phyloP scores from a whole-genome alignment of 1,140 invertebrate species.

The Apis laboriosa region DNA sequence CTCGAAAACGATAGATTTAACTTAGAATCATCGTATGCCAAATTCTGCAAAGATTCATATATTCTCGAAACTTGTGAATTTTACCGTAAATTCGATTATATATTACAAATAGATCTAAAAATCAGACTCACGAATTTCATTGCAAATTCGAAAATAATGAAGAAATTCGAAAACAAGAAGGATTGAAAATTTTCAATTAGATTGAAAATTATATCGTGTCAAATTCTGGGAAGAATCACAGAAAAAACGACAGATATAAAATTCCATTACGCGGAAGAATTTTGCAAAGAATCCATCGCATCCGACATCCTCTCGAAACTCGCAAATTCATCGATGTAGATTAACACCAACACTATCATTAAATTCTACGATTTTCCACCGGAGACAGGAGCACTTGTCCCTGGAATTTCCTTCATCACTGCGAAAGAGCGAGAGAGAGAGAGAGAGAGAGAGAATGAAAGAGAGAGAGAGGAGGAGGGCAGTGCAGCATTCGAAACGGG shows the following conservation, averaged over 20 bases:
- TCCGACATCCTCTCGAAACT: neutral
- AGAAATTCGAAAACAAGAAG: too few species aligned
- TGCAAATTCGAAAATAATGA: too few species aligned
- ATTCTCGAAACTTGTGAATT: too few species aligned
- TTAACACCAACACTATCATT: neutral
- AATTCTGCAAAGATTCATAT: neutral
- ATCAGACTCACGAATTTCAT: too few species aligned
- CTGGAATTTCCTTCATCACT: constrained; percentile 40
- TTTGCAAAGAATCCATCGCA: too few species aligned
- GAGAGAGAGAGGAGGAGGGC: neutral
- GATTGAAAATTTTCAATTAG: too few species aligned
- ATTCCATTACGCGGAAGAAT: too few species aligned
- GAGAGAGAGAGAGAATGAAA: neutral
- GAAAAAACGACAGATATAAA: too few species aligned
- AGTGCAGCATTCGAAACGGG: constrained; percentile 43
- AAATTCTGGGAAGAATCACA: too few species aligned
- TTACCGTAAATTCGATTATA: too few species aligned
- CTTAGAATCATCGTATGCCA: neutral
- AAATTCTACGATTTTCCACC: neutral
- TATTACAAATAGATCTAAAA: too few species aligned
- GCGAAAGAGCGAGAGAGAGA: neutral
- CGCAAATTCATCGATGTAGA: neutral
- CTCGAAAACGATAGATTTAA: neutral
- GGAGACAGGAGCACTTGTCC: constrained; percentile 1
- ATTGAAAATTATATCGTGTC: too few species aligned